Base-by-base conservation (phyloP, 2,113 vertebrate species). In the Canis aureus region DNA sequence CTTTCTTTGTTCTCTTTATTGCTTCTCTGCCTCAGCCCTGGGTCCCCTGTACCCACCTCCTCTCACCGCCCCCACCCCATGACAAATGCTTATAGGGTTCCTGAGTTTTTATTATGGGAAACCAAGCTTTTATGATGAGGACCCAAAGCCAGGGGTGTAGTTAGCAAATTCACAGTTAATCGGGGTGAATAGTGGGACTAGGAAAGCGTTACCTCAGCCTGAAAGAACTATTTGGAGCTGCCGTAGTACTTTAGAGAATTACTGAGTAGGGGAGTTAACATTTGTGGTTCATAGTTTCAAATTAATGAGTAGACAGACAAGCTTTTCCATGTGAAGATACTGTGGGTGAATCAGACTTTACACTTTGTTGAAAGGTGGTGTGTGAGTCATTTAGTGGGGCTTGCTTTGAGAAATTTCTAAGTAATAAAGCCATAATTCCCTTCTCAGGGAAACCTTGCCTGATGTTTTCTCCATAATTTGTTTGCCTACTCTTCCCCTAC, bases 251-350 rank as follows among this genome's bases (percentile, higher is more conserved):
- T 80, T 57, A 71, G 49, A 80, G 85, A 73, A 53, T 91, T 81
- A 32, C 73, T 91, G 94, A 69, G 69, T 94, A 79, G 69, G 49
- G 43, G 66, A 92, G 43, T 69, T 69, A 15, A 69, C 80, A 19
- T 96, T 94, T 62, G 43, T 91, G 88, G 80, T 82, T 83, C 29
- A 27, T 35, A 38, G 59, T 95, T 95, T 78, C 35, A 91, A 76
- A 84, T 78, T 80, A 84, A 74, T 60, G 57, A 83, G 83, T 76
- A 95, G 93, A 78, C 29, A 78, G 80, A 38, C 64, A 76, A 67
- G 62, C 84, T 62, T 93, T 90, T 87, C 84, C 17, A 3, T 60
- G 74, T 73, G 88, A 69, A 49, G 15, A 8, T 71, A 38, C 25
- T 5, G 22, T 64, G 27, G 67, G 49, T 92, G 96, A 94, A 11